phyloP scores from a whole-genome alignment of 2,113 vertebrate species.

The Sebastes schlegelii region DNA sequence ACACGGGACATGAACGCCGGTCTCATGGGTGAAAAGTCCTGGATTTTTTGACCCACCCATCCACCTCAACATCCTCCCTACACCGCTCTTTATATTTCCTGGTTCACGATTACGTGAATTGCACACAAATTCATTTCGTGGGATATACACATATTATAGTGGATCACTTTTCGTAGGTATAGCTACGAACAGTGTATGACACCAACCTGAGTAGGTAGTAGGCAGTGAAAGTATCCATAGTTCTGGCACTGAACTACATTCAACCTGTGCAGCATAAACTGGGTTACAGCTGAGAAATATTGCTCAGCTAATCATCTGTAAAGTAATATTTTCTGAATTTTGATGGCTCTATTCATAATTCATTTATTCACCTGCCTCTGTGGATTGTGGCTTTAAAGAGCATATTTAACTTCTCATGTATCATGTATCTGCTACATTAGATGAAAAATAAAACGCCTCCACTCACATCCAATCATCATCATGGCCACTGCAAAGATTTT shows the following conservation, averaged over 20 bases:
- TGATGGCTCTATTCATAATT: constrained; percentile 43
- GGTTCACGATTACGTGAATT: too few relatives aligned
- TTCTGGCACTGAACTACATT: background rate
- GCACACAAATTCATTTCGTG: too few relatives aligned
- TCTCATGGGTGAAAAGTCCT: too few relatives aligned
- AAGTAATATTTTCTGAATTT: constrained; percentile 30
- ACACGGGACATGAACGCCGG: too few relatives aligned
- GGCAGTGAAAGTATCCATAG: background rate
- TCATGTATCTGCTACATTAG: constrained; percentile 34
- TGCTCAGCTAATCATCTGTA: constrained; percentile 41
- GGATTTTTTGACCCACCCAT: too few relatives aligned
- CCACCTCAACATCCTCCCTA: too few relatives aligned
- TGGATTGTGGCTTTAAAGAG: constrained; percentile 57
- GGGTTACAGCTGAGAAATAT: background rate
- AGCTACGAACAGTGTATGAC: too few relatives aligned
- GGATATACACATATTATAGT: too few relatives aligned
- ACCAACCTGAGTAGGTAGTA: too few relatives aligned
- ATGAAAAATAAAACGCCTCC: constrained; percentile 38
- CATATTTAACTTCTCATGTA: constrained; percentile 41
- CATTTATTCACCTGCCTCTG: constrained; percentile 40
- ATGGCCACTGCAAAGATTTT: constrained; percentile 99
- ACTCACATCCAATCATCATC: constrained; percentile 99
- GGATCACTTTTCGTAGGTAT: too few relatives aligned
- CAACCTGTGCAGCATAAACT: background rate
- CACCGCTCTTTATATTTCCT: too few relatives aligned